Base-by-base conservation (phyloP, 2,797 vertebrate species). In the Trichosurus vulpecula region DNA sequence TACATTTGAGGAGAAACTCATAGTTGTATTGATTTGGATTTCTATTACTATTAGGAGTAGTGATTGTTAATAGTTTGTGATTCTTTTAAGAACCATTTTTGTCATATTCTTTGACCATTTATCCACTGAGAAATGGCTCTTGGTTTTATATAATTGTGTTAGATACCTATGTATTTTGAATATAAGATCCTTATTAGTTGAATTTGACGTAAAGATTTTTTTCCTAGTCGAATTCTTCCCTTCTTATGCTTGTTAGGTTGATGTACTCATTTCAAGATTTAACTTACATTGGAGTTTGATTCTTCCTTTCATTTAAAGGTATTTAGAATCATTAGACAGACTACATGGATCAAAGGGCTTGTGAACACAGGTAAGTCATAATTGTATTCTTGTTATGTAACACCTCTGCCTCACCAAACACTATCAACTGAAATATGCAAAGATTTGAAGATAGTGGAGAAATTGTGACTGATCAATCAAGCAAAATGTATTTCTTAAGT, bases 281-380 rank as follows among this genome's bases (percentile, higher is more conserved):
- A 56, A 91, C 91, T 35, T 92, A 27, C 14, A 55, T 13, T 54
- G 74, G 56, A 29, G 30, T 41, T 93, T 81, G 53, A 90, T 16
- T 31, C 61, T 93, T 96, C 4, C 41, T 97, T 58, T 94, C 47
- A 92, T 93, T 95, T 53, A 92, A 97, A 95, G 16, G 31, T 90
- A 47, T 94, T 95, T 97, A 95, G 97, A 93, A 91, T 12, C 91
- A 95, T 12, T 54, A 29, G 92, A 74, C 14, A 91, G 0, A 0
- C 61, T 93, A 51, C 89, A 58, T 90, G 91, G 30, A 22, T 35
- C 90, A 95, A 92, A 94, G 66, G 19, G 41, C 0, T 92, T 95
- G 89, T 81, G 51, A 14, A 95, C 91, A 81, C 19, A 81, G 56
- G 56, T 91, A 47, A 57, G 29, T 94, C 55, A 91, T 92, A 31